Conservation (phyloP, 2,113 vertebrate genomes). For the Sardina pilchardus region DNA sequence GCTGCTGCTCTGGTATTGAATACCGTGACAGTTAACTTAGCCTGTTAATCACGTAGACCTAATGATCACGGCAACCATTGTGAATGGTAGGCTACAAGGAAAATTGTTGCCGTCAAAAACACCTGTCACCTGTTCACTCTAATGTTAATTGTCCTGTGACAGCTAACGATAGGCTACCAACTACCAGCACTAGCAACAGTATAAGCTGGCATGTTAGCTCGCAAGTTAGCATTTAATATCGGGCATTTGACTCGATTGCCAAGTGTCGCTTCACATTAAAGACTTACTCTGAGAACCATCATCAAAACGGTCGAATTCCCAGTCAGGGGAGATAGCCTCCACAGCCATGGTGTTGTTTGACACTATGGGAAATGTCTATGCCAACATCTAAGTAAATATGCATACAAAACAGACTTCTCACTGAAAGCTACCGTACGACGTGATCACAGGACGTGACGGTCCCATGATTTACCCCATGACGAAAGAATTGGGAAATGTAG, state of each 20-base stretch:
- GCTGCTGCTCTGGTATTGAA: neutral
- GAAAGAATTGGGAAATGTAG: slow-evolving; percentile 66
- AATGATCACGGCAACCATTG: no score
- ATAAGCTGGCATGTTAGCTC: neutral
- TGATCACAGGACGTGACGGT: neutral
- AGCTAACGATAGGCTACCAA: slow-evolving; percentile 25
- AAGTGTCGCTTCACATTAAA: neutral
- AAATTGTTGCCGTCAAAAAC: no score
- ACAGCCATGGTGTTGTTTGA: slow-evolving; percentile 76
- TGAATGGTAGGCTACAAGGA: no score
- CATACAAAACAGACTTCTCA: neutral
- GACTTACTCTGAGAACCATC: slow-evolving; percentile 95
- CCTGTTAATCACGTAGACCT: no score
- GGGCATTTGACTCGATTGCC: neutral
- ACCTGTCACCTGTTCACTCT: no score
- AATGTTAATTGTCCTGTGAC: neutral
- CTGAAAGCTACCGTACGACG: neutral
- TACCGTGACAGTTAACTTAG: no score
- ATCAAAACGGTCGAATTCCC: slow-evolving; percentile 96
- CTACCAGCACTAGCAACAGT: neutral
- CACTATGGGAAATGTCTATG: neutral
- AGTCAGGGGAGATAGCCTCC: slow-evolving; percentile 87
- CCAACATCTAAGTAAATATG: neutral
- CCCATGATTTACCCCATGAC: slow-evolving; percentile 71
- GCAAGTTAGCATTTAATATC: neutral